Evolutionary conservation across 2,797 vertebrate species (phyloP).

Genomic region (Spatula versicolor): DNA sequence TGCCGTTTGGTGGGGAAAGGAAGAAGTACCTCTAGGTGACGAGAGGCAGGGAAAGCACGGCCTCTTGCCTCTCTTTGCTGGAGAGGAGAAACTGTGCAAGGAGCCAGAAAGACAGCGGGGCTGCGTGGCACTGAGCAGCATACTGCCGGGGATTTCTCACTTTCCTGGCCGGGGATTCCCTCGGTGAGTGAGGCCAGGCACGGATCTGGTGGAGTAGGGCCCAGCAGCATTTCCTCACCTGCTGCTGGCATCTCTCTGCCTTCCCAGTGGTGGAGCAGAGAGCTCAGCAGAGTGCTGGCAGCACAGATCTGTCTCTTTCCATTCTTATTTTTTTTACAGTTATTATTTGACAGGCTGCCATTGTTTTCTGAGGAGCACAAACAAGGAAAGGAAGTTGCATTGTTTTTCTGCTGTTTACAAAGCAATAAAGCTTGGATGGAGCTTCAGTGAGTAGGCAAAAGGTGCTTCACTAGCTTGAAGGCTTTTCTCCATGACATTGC

Average conservation of each 20-base stretch:
- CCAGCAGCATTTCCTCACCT: neutral
- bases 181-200: neutral
- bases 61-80: neutral
- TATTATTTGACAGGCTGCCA: neutral
- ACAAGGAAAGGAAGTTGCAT: neutral
- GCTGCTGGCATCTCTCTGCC: neutral
- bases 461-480: neutral
- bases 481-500: neutral
- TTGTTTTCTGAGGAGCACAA: neutral
- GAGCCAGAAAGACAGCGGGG: neutral
- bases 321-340: neutral
- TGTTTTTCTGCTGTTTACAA: neutral
- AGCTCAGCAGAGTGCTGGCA: neutral
- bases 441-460: neutral
- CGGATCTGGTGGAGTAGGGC: neutral
- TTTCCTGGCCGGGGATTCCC: fast-evolving
- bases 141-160: no score
- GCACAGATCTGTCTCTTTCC: neutral
- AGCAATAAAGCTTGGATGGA: neutral
- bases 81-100: neutral
- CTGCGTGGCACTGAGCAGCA: neutral
- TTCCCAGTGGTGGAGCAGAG: neutral
- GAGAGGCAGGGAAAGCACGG: neutral
- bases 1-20: neutral
- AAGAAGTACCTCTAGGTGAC: neutral